These are phyloP conservation scores for Sebastes matsubarae DNA, from an alignment of 2,797 vertebrate species.

Conservation along the genomic window DNA sequence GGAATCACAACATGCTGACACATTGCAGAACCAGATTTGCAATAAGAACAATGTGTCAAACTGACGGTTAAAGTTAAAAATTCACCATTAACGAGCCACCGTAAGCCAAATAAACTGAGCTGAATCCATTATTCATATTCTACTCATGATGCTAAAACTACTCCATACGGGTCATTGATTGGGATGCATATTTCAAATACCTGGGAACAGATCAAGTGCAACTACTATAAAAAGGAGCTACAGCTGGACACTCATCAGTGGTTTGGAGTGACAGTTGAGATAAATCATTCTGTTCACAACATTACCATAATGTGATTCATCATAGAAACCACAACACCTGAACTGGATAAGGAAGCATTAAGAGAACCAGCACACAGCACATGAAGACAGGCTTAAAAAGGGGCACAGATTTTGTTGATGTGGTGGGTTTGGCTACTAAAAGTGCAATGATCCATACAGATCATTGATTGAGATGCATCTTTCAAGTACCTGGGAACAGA, in stretches of 20 bases:
- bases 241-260: neutral
- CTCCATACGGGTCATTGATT: neutral
- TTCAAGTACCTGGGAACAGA: neutral
- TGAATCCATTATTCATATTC: neutral
- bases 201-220: neutral
- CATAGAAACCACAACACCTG: neutral
- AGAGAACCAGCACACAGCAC: neutral
- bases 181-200: neutral
- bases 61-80: neutral
- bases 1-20: neutral
- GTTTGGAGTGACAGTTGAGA: neutral
- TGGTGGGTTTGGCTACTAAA: neutral
- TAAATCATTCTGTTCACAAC: neutral
- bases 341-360: neutral
- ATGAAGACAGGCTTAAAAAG: neutral
- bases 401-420: neutral
- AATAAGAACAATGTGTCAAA: neutral
- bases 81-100: too few species aligned
- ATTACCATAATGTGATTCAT: neutral
- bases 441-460: neutral
- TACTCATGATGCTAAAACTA: neutral
- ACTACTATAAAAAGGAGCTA: neutral
- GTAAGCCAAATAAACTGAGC: neutral
- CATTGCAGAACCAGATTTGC: neutral
- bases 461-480: neutral